Evolutionary conservation across 2,797 vertebrate species (phyloP), one percentile per base, ranked within the genome.

Genomic region (Ciconia nigra): DNA sequence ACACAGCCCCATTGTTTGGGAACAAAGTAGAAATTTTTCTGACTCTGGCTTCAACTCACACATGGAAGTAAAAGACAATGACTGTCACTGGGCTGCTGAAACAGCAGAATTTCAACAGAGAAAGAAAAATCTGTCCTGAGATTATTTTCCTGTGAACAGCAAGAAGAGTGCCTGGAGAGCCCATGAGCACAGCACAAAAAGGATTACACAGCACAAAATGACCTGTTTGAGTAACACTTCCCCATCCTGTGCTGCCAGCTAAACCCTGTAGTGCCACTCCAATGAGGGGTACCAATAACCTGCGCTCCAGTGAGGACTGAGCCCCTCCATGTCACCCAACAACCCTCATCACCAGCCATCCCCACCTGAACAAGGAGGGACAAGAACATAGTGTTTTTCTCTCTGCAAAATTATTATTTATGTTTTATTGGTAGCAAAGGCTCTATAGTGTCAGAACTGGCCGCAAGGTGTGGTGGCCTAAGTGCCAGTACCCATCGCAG

Each of bases 21-120:
- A 92, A 95, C 92, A 97, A 97, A 96, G 82, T 7, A 58, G 54
- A 72, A 46, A 28, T 63, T 77, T 59, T 81, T 93, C 79, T 58
- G 61, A 58, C 47, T 92, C 87, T 69, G 63, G 70, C 25, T 92
- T 91, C 92, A 44, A 29, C 42, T 87, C 46, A 67, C 54, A 62
- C 44, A 82, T 70, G 84, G 80, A 92, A 95, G 90, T 52, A 59
- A 54, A 71, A 97, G 81, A 87, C 89, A 95, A 85, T 95, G 74
- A 74, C 54, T 89, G 58, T 61, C 51, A 81, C 11, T 42, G 41
- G 29, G 76, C 76, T 97, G 83, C 78, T 86, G 72, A 89, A 95
- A 84, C 41, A 80, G 67, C 78, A 87, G 52, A 62, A 83, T 88
- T 93, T 87, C 87, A 55, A 82, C 52, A 74, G 69, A 91, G 55